Evolutionary conservation across 2,888 invertebrate species (phyloP).

Genomic region (Cephus nigrinus): DNA sequence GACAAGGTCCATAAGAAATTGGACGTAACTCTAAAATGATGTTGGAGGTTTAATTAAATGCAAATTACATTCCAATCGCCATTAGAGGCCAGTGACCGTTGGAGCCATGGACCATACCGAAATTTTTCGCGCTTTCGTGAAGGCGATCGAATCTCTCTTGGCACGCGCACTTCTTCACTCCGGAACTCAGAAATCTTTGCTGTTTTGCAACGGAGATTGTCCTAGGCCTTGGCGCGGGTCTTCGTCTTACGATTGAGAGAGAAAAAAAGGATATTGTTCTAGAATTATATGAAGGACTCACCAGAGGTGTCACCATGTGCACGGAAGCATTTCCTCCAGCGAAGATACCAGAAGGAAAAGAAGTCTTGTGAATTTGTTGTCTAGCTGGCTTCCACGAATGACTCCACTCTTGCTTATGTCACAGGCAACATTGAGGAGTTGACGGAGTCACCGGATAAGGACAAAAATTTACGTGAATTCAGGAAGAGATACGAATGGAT

Average conservation of each 20-base stretch:
- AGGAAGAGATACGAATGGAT: not conserved
- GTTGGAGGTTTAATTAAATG: slow-evolving; percentile 30
- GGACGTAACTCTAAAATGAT: slow-evolving; percentile 8
- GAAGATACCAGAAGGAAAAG: not conserved
- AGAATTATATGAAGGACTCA: slow-evolving; percentile 35
- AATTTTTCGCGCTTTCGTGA: slow-evolving; percentile 1
- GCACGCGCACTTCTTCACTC: not conserved
- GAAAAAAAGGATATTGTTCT: not conserved
- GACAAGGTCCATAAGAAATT: not conserved
- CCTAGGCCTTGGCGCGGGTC: not conserved
- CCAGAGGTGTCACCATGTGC: slow-evolving; percentile 58
- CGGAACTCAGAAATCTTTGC: not conserved
- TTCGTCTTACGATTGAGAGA: not conserved
- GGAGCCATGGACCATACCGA: slow-evolving; percentile 27
- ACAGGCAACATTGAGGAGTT: not conserved
- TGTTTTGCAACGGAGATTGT: not conserved
- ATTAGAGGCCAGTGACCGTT: slow-evolving; percentile 46
- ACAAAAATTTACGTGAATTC: not conserved
- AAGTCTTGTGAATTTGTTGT: not conserved
- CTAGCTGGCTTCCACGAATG: not conserved
- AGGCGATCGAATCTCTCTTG: not conserved
- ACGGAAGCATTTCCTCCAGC: slow-evolving; percentile 42
- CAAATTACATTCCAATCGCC: slow-evolving; percentile 45
- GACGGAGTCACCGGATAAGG: not conserved
- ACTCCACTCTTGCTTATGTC: not conserved